Evolutionary conservation across 1,140 invertebrate species (phyloP).

Genomic region (Tetramorium simillimum): DNA sequence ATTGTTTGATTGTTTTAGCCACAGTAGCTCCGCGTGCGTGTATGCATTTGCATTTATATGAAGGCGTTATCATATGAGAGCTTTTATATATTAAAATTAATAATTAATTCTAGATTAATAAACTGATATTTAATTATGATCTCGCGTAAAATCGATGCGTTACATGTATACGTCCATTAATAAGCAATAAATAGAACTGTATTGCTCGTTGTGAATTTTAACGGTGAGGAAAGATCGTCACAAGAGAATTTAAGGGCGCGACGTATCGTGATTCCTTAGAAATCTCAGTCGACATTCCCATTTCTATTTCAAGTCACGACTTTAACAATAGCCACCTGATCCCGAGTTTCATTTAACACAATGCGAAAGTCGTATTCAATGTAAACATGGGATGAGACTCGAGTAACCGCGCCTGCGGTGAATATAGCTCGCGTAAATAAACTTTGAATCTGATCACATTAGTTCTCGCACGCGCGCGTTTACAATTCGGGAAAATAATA

Average conservation of each 20-base stretch:
- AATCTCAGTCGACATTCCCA: not conserved
- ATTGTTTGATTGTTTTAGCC: not conserved
- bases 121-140: slow-evolving; percentile 23
- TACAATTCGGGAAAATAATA: not conserved
- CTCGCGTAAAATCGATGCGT: slow-evolving; percentile 2
- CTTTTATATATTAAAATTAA: slow-evolving; percentile 17
- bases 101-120: slow-evolving; percentile 8
- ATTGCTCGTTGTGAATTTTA: not conserved
- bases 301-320: not conserved
- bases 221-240: not conserved
- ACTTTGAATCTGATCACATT: not conserved
- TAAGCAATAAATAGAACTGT: not conserved
- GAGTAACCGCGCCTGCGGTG: not conserved
- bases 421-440: not conserved
- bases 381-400: slow-evolving; percentile 14
- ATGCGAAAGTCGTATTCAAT: slow-evolving; percentile 14
- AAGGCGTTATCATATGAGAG: not conserved
- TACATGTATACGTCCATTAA: not conserved
- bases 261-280: no score
- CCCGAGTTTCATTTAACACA: slow-evolving; percentile 10
- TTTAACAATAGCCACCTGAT: not conserved
- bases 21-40: not conserved
- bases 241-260: not conserved
- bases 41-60: not conserved
- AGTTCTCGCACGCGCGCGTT: not conserved